Base-by-base conservation (phyloP, 2,888 invertebrate species). In the Drosophila pseudotakahashii region DNA sequence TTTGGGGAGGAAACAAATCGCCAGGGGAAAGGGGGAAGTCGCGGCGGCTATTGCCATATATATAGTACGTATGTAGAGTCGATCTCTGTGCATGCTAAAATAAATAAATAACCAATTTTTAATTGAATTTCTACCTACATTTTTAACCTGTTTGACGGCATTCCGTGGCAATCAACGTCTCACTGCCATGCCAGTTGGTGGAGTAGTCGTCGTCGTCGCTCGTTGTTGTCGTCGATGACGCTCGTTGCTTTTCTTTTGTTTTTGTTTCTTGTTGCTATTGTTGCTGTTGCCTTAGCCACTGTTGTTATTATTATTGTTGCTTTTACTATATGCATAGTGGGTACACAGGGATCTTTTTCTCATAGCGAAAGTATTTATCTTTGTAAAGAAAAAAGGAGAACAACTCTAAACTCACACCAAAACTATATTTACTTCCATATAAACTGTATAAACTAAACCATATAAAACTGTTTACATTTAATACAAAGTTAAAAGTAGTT, bases 121-220 rank as follows among this genome's bases (percentile, higher is more conserved):
- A 89, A 89, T 89, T 82, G 87, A 89, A 81, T 89, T 89, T 86
- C 89, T 90, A 89, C 90, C 90, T 88, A 88, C 86, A 90, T 90
- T 90, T 88, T 88, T 88, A 90, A 90, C 90, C 90, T 87, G 90
- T 90, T 90, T 90, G 90, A 90, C 89, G 81, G 89, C 90, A 90
- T 90, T 90, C 90, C 90, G 84, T 80, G 87, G 81, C 86, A 81
- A 90, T 90, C 90, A 89, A 86, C 88, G 85, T 84, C 82, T 84
- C 82, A 84, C 74, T 84, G 77, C 74, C 71, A 71, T 84, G 77
- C 74, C 71, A 71, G 71, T 71, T 69, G 79, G 82, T 77, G 75
- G 75, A 85, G 82, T 85, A 77, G 86, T 85, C 71, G 85, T 79
- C 70, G 42, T 42, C 42, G 76, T 42, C 42, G 76, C 77, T 81